These are phyloP conservation scores for Salminus brasiliensis DNA, from an alignment of 2,113 vertebrate genomes.

Conservation along the genomic window DNA sequence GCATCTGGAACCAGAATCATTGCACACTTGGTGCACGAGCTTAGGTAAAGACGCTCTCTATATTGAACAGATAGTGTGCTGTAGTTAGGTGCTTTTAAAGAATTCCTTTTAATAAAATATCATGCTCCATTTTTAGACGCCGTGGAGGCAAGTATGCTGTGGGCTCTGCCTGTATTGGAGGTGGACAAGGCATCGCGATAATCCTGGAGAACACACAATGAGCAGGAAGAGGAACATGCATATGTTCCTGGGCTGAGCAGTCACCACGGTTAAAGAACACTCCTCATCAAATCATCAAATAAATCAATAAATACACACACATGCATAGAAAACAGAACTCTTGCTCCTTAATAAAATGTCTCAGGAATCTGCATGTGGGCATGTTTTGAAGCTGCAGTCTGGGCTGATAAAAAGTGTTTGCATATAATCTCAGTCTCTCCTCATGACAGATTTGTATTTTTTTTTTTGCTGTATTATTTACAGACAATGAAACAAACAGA, in stretches of 20 bases:
- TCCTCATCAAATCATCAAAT: neutral
- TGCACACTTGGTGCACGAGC: conserved; percentile 88
- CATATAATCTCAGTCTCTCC: no score
- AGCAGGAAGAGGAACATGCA: conserved; percentile 43
- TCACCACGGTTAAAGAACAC: neutral
- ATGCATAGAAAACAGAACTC: neutral
- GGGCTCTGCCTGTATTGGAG: conserved; percentile 95
- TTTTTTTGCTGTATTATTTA: no score
- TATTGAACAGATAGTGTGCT: no score
- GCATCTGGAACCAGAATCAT: conserved; percentile 92
- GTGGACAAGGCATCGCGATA: conserved; percentile 93
- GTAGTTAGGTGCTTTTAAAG: no score
- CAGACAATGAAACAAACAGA: no score
- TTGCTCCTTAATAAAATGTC: neutral
- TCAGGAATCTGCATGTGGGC: neutral
- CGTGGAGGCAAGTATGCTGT: conserved; percentile 88
- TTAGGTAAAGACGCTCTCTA: conserved; percentile 76
- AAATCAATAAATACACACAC: neutral
- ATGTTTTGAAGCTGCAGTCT: neutral
- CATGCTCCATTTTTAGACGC: conserved; percentile 73
- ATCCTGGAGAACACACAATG: conserved; percentile 83
- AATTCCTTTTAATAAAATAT: neutral
- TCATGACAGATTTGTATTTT: no score
- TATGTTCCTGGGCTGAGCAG: neutral
- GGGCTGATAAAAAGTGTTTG: neutral